A percentile compares a stretch with the other conserved stretches of the same genome.
Evolutionary conservation across 2,113 vertebrate genomes (phyloP).

Genomic region (Philantomba maxwellii): DNA sequence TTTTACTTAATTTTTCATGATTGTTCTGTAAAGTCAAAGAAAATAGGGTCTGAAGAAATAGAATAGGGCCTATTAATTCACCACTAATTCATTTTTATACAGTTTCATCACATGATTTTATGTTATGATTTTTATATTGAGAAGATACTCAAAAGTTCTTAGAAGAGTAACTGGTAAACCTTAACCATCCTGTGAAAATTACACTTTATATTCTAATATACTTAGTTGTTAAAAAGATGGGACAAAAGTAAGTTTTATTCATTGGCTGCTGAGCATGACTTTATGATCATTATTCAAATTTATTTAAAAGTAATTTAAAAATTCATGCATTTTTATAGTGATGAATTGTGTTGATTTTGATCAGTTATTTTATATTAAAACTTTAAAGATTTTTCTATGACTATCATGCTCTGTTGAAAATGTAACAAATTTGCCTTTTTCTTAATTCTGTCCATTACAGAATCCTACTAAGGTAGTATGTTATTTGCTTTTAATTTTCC

Average conservation of each 20-base stretch:
- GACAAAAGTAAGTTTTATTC: slow-evolving; percentile 9
- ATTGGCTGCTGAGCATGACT: background rate
- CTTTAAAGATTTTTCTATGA: background rate
- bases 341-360: background rate
- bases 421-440: background rate
- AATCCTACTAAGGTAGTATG: background rate
- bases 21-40: background rate
- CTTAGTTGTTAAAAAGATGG: background rate
- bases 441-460: background rate
- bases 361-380: background rate
- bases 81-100: background rate
- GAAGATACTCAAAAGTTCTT: background rate
- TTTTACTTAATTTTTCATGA: background rate
- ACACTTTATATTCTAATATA: background rate
- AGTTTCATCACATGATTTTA: background rate
- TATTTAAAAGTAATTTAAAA: slow-evolving; percentile 37
- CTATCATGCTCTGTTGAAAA: background rate
- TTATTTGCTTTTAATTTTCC: background rate
- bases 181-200: background rate
- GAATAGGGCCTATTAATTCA: background rate
- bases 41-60: background rate
- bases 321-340: background rate
- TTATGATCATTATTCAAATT: background rate
- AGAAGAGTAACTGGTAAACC: background rate
- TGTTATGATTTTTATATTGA: background rate